These are phyloP conservation scores for Entosphenus tridentatus DNA, from an alignment of 2,113 vertebrate genomes.

Conservation along the genomic window DNA sequence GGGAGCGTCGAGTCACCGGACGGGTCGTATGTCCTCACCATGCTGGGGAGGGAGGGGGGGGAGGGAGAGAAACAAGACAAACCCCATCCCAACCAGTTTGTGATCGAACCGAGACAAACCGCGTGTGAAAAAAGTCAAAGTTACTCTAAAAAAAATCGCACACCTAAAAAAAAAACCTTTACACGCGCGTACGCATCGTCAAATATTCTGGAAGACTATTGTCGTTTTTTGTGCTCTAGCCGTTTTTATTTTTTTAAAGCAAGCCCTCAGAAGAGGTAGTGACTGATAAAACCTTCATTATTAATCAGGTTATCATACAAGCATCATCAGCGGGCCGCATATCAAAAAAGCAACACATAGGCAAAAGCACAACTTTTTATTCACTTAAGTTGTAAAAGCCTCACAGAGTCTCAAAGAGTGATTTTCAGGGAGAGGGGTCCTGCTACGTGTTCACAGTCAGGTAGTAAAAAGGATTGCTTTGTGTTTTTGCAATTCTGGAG, in stretches of 20 bases:
- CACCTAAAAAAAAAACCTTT: no score
- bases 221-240: no score
- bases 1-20: constrained; percentile 73
- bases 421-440: background rate
- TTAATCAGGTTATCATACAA: background rate
- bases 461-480: background rate
- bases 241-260: no score
- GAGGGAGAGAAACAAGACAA: background rate
- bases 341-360: no score
- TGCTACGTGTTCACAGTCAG: background rate
- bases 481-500: background rate
- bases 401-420: background rate
- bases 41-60: constrained; percentile 22
- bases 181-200: no score
- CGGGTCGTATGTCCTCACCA: constrained; percentile 61
- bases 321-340: no score
- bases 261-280: constrained; percentile 5
- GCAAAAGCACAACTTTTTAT: no score
- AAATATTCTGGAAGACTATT: no score
- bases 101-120: background rate
- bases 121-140: background rate
- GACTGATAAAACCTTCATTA: background rate
- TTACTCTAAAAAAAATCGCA: no score
- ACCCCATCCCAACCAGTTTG: background rate
- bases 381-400: no score